Evolutionary conservation across 2,888 invertebrate species (phyloP), one percentile per base, ranked within the genome.

Genomic region (Chouioia cunea): DNA sequence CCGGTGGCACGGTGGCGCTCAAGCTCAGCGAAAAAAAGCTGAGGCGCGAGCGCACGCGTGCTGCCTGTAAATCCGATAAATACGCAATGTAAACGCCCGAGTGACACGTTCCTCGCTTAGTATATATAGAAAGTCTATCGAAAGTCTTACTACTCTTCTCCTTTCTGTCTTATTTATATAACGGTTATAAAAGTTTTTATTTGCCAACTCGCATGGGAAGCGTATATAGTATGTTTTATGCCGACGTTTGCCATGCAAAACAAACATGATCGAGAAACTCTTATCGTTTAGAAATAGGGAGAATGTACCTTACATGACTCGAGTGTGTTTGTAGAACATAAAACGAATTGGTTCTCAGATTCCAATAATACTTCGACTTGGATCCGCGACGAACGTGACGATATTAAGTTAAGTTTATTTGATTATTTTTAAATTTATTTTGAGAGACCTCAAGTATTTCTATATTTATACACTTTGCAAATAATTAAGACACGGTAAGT

Each of bases 11-110:
- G 36, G n/a, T 52, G 64, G 50, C 52, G 54, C 47, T 60, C 64
- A 64, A 70, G 64, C 67, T 73, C 73, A 70, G 70, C 64, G 52
- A 64, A 70, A 72, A 73, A 58, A 6, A 18, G 22, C 8, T 48
- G 43, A 22, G 20, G 4, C 54, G 56, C 36, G 59, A 15, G 22
- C n/a, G 20, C n/a, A 54, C 56, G 59, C 16, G 14, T 53, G 14
- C 57, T 44, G 58, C 44, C 10, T 62, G 53, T 59, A 64, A 68
- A 72, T 59, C 57, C 48, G 59, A 59, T 68, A 72, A 72, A 72
- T 64, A 56, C 59, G 64, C 57, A 52, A 59, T 65, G 71, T 67
- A 66, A 66, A 60, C 54, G 44, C 48, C 10, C 16, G 16, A 47
- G 50, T 44, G 36, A 23, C 65, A 3, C 36, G 36, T 36, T 36